These are phyloP conservation scores for Laticauda colubrina DNA, from an alignment of 2,113 vertebrate species.

Conservation along the genomic window DNA sequence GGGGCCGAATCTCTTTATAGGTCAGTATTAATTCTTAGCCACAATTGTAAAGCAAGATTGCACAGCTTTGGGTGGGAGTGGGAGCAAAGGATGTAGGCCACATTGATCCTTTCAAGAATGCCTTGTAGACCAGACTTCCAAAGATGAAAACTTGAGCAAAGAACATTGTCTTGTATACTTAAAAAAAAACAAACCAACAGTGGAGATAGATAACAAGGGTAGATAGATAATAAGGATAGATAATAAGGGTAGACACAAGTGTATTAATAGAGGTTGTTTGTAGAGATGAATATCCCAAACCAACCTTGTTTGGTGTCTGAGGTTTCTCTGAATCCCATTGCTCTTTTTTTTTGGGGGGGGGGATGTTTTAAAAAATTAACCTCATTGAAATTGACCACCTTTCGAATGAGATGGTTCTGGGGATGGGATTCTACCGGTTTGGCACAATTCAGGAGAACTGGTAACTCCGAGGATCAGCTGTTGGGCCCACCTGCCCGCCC, in stretches of 20 bases:
- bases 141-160: neutral
- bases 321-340: neutral
- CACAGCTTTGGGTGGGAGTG: neutral
- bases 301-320: neutral
- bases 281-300: neutral
- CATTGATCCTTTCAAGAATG: neutral
- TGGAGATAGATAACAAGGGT: neutral
- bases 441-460: too few relatives aligned
- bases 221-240: neutral
- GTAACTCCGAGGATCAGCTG: too few relatives aligned
- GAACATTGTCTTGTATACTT: neutral
- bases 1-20: neutral
- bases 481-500: too few relatives aligned
- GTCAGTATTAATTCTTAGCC: neutral
- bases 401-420: too few relatives aligned
- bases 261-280: neutral
- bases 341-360: neutral
- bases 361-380: neutral
- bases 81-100: neutral
- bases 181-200: neutral
- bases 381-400: neutral
- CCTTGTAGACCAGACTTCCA: neutral
- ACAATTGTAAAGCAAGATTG: neutral
- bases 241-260: neutral
- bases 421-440: too few relatives aligned